These are phyloP conservation scores for Nasonia vitripennis DNA, from an alignment of 1,140 invertebrate genomes.

Conservation along the genomic window DNA sequence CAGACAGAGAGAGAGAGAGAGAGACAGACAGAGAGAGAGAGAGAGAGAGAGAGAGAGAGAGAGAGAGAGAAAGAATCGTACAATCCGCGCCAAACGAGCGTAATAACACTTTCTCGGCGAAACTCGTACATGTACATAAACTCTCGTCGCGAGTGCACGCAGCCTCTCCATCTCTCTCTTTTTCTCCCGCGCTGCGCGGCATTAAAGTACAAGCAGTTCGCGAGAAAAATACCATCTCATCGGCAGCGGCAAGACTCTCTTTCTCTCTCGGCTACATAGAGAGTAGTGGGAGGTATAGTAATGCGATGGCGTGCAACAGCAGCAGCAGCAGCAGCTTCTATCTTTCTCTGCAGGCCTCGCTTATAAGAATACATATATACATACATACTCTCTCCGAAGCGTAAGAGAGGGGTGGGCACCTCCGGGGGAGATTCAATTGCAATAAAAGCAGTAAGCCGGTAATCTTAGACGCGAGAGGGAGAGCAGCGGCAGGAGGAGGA, in stretches of 20 bases:
- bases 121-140: not conserved
- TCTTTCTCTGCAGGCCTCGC: not conserved
- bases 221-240: slow-evolving; percentile 20
- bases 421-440: slow-evolving; percentile 70
- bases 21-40: not conserved
- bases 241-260: slow-evolving; percentile 14
- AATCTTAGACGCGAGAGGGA: slow-evolving; percentile 61
- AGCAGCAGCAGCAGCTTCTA: slow-evolving; percentile 32
- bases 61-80: not conserved
- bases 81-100: not conserved
- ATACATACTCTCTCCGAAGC: not conserved
- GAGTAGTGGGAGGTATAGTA: slow-evolving; percentile 46
- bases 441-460: slow-evolving; percentile 71
- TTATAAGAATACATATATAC: no score
- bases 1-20: no score
- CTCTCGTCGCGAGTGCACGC: not conserved
- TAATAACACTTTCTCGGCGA: not conserved
- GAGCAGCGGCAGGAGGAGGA: slow-evolving; percentile 19
- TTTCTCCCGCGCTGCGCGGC: not conserved
- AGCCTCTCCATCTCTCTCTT: not conserved
- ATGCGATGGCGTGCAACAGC: slow-evolving; percentile 50
- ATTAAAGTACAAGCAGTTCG: not conserved
- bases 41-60: no score
- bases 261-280: not conserved
- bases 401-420: slow-evolving; percentile 25